phyloP scores from a whole-genome alignment of 1,140 invertebrate genomes.

The Drosophila athabasca region DNA sequence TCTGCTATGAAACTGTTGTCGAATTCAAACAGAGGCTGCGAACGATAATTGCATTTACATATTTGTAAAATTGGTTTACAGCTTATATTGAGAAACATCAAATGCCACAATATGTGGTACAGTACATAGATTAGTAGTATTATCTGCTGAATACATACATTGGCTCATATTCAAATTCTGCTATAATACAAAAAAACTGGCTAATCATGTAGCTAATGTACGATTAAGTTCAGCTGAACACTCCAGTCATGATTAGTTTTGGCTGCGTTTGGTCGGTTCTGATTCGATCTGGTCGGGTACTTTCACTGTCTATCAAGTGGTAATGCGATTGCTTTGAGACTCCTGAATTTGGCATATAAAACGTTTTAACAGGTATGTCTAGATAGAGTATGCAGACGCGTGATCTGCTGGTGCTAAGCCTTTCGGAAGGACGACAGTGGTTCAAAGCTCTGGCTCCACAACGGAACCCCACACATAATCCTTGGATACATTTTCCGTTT shows the following conservation, averaged over 20 bases:
- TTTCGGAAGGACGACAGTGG: constrained; percentile 22
- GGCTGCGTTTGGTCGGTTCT: constrained; percentile 34
- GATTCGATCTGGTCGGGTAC: constrained; percentile 18
- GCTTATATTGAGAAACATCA: constrained; percentile 75
- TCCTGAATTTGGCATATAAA: constrained; percentile 65
- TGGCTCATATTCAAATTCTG: constrained; percentile 52
- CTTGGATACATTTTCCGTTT: constrained; percentile 32
- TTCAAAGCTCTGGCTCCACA: constrained; percentile 11
- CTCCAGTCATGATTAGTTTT: constrained; percentile 20
- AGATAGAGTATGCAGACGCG: constrained; percentile 40
- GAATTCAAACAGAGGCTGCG: no score
- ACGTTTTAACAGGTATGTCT: constrained; percentile 30
- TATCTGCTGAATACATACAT: constrained; percentile 28
- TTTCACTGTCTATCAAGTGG: not conserved
- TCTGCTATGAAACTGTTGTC: no score
- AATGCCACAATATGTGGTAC: constrained; percentile 60
- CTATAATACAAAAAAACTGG: constrained; percentile 51
- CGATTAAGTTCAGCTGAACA: constrained; percentile 50
- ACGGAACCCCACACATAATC: constrained; percentile 27
- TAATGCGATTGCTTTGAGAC: constrained; percentile 32
- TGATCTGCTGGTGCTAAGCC: constrained; percentile 44
- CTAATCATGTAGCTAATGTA: constrained; percentile 32
- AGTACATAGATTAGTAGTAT: constrained; percentile 43
- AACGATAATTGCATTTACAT: no score
- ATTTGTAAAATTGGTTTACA: constrained; percentile 72